Percentiles rank a stretch among this genome's conserved stretches.
These are phyloP conservation scores for Podocnemis expansa DNA, from an alignment of 2,113 vertebrate species.

Conservation along the genomic window DNA sequence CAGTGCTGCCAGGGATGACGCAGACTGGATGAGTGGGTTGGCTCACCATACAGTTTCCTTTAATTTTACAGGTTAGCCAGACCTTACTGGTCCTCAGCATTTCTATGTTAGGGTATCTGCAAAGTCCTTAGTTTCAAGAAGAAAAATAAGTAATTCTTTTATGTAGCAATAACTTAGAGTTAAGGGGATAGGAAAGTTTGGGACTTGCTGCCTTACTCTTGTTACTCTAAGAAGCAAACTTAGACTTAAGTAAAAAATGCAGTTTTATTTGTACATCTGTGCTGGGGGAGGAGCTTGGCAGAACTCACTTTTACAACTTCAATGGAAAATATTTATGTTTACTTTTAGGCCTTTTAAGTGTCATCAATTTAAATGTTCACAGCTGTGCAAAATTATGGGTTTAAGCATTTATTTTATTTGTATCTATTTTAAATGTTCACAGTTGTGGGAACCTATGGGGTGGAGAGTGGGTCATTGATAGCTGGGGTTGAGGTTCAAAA, in stretches of 20 bases:
- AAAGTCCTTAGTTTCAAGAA: not conserved
- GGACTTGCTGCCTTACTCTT: not conserved
- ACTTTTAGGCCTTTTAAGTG: not conserved
- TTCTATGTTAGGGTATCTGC: not conserved
- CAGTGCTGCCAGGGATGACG: not conserved
- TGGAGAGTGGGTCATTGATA: not conserved
- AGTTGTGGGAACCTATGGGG: not conserved
- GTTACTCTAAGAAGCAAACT: not conserved
- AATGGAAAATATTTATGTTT: no score
- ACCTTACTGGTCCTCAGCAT: not conserved
- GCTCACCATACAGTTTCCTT: not conserved
- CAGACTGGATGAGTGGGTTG: not conserved
- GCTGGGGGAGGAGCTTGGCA: no score
- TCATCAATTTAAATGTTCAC: not conserved
- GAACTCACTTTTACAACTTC: no score
- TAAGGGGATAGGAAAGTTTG: not conserved
- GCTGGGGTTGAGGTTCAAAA: not conserved
- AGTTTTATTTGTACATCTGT: not conserved
- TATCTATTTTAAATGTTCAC: not conserved
- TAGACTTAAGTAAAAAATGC: not conserved
- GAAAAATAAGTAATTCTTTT: not conserved
- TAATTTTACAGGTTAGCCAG: not conserved
- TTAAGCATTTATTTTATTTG: not conserved
- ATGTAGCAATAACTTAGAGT: not conserved
- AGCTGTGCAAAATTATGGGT: not conserved